phyloP scores from a whole-genome alignment of 2,113 vertebrate genomes.

The Oostethus manadensis region DNA sequence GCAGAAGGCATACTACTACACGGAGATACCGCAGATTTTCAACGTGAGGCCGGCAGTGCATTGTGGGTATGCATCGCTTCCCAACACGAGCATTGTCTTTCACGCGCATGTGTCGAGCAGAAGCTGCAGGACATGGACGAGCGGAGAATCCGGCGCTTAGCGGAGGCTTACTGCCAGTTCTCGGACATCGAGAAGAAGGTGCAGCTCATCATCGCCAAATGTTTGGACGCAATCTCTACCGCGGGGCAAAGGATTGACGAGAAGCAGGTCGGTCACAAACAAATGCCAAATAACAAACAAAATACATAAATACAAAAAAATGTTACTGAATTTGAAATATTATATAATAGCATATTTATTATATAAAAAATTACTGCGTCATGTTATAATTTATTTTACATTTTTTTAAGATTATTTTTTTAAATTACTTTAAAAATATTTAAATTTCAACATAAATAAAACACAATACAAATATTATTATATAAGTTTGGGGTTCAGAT shows the following conservation, averaged over 20 bases:
- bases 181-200: conserved; percentile 88
- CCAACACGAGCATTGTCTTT: not conserved
- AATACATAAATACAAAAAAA: not conserved
- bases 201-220: conserved; percentile 87
- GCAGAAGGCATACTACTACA: conserved; percentile 77
- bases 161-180: conserved; percentile 86
- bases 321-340: no score
- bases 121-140: conserved; percentile 96
- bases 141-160: conserved; percentile 80
- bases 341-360: no score
- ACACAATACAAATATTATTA: no score
- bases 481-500: no score
- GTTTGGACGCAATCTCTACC: conserved; percentile 84
- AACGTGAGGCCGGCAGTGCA: conserved; percentile 67
- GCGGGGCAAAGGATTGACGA: conserved; percentile 67
- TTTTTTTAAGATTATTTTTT: no score
- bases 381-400: no score
- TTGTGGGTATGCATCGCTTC: not conserved
- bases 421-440: no score
- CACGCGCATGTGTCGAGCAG: conserved; percentile 59
- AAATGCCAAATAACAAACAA: not conserved
- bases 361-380: no score
- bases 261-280: conserved; percentile 66
- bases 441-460: not conserved
- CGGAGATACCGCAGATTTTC: conserved; percentile 78